Evolutionary conservation across 2,113 vertebrate genomes (phyloP).

Genomic region (Lutjanus erythropterus): DNA sequence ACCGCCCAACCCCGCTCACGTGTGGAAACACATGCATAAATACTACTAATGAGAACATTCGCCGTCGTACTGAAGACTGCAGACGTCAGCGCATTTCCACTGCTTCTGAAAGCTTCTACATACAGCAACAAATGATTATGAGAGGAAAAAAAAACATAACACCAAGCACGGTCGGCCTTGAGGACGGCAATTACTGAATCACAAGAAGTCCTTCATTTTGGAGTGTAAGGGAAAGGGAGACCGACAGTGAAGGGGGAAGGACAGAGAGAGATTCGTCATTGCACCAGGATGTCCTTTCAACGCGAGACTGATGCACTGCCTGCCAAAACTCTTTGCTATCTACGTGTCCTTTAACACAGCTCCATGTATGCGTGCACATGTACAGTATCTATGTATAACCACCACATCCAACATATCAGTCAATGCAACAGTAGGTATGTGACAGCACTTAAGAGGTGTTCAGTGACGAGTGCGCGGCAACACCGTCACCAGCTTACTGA

Average conservation of each 20-base stretch:
- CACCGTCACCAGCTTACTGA: constrained; percentile 12
- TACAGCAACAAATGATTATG: constrained; percentile 10
- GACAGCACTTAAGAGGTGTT: constrained; percentile 54
- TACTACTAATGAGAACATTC: constrained; percentile 29
- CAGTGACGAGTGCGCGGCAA: constrained; percentile 1
- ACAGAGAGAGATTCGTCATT: constrained; percentile 31
- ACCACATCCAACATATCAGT: constrained; percentile 32
- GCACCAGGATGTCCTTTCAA: constrained; percentile 50
- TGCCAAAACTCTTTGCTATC: constrained; percentile 29
- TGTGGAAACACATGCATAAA: constrained; percentile 39
- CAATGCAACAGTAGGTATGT: constrained; percentile 12
- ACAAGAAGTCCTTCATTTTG: constrained; percentile 27
- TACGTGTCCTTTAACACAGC: constrained; percentile 45
- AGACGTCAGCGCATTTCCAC: constrained; percentile 10
- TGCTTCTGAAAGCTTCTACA: background rate
- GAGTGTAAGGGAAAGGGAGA: background rate
- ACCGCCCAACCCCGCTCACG: constrained; percentile 18
- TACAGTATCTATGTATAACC: constrained; percentile 43
- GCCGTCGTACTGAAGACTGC: background rate
- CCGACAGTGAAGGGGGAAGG: background rate
- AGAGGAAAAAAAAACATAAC: background rate
- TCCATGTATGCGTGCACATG: background rate
- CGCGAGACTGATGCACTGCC: background rate
- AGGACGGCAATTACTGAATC: constrained; percentile 22
- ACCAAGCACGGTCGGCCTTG: background rate